Conservation (phyloP, 2,888 invertebrate genomes). For the Idaea aversata region DNA sequence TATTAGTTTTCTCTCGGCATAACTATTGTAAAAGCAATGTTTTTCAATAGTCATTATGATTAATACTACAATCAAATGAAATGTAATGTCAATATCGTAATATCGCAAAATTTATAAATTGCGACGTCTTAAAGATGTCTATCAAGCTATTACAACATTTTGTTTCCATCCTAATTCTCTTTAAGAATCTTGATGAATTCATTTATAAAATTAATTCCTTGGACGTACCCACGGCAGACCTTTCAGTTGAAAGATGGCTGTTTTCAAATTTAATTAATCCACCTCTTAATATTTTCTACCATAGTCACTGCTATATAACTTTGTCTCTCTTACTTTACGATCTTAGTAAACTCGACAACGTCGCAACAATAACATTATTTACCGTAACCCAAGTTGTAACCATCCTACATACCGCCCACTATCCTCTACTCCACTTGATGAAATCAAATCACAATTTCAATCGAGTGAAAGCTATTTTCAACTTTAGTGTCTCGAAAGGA, state of each 20-base stretch:
- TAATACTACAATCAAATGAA: conserved; percentile 6
- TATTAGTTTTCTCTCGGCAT: no score
- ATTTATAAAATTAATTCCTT: conserved; percentile 55
- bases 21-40: no score
- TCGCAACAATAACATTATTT: conserved; percentile 5
- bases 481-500: conserved; percentile 60
- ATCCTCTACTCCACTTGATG: conserved; percentile 27
- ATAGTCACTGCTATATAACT: not conserved
- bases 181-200: conserved; percentile 50
- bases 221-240: conserved; percentile 39
- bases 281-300: conserved; percentile 46
- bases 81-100: conserved; percentile 8
- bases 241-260: conserved; percentile 47
- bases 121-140: conserved; percentile 21
- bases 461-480: conserved; percentile 44
- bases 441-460: conserved; percentile 40
- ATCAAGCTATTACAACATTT: conserved; percentile 27
- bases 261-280: conserved; percentile 60
- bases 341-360: conserved; percentile 2
- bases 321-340: conserved; percentile 8
- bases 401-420: conserved; percentile 2
- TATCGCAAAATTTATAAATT: conserved; percentile 29
- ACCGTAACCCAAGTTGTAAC: not conserved
- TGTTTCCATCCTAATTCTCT: conserved; percentile 47
- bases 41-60: no score